Evolutionary conservation across 2,888 invertebrate species (phyloP).

Genomic region (Hipparchia sbordonii): DNA sequence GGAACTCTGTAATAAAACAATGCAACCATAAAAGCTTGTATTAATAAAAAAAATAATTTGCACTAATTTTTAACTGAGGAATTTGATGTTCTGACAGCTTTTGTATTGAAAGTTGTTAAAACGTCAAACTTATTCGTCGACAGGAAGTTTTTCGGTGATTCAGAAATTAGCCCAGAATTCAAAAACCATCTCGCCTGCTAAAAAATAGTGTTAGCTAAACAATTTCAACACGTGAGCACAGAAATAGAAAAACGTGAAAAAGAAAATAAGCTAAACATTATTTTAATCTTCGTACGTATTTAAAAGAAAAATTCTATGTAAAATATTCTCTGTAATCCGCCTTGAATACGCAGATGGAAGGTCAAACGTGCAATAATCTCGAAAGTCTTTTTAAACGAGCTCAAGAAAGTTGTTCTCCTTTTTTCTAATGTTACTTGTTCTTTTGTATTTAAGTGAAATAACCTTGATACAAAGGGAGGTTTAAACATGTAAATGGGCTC

Average conservation of each 20-base stretch:
- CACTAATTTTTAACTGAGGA: too few relatives aligned
- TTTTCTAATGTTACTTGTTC: constrained; percentile 28
- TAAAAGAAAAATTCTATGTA: constrained; percentile 7
- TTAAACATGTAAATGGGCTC: constrained; percentile 20
- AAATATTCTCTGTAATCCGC: constrained; percentile 20
- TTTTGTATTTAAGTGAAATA: constrained; percentile 27
- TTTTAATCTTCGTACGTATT: neutral
- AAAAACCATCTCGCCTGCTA: too few relatives aligned
- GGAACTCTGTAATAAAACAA: too few relatives aligned
- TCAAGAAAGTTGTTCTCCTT: constrained; percentile 23
- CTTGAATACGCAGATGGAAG: constrained; percentile 22
- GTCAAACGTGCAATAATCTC: constrained; percentile 28
- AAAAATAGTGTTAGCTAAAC: too few relatives aligned
- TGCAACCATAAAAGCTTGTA: too few relatives aligned
- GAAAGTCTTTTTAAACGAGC: constrained; percentile 26
- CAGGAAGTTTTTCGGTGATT: too few relatives aligned
- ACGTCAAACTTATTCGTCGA: too few relatives aligned
- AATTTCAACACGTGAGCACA: too few relatives aligned
- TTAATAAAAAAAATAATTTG: too few relatives aligned
- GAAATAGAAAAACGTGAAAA: neutral
- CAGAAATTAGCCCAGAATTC: too few relatives aligned
- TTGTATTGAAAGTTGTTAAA: too few relatives aligned
- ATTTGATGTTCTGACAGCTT: too few relatives aligned
- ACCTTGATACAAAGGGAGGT: constrained; percentile 22
- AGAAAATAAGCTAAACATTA: neutral